Conservation (phyloP, 1,140 invertebrate genomes). For the Drosophila sp. region DNA sequence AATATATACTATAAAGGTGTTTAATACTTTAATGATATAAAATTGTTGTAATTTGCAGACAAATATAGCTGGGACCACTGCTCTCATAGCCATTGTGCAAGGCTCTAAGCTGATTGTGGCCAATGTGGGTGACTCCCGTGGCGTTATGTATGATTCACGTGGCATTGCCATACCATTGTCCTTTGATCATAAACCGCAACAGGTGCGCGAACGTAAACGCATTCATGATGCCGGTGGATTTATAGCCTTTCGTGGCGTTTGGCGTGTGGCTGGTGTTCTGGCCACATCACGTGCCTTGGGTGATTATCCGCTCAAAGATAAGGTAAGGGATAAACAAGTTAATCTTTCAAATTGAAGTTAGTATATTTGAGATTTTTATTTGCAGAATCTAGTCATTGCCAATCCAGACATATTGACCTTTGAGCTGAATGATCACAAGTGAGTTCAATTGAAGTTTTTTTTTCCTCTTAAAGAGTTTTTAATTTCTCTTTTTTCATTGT, state of each 20-base stretch:
- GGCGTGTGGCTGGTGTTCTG: conserved; percentile 97
- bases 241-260: conserved; percentile 97
- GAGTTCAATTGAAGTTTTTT: conserved; percentile 83
- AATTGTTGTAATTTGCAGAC: conserved; percentile 43
- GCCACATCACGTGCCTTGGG: conserved; percentile 97
- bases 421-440: conserved; percentile 91
- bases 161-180: conserved; percentile 96
- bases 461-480: background rate
- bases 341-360: conserved; percentile 2
- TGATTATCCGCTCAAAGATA: conserved; percentile 97
- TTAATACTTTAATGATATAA: too few relatives aligned
- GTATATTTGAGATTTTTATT: conserved; percentile 14
- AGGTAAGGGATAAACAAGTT: conserved; percentile 70
- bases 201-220: conserved; percentile 93
- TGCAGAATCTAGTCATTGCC: conserved; percentile 93
- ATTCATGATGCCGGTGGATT: conserved; percentile 96
- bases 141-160: conserved; percentile 95
- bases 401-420: conserved; percentile 98
- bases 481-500: background rate
- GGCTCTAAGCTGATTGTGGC: conserved; percentile 93
- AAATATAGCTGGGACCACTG: conserved; percentile 96
- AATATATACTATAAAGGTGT: too few relatives aligned
- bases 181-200: conserved; percentile 98
- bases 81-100: conserved; percentile 93
- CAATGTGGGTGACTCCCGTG: conserved; percentile 97